Evolutionary conservation across 35 echinoderm and acorn worm species (phyloP), one percentile per base, ranked within the genome.

Genomic region (Heliocidaris tuberculata): DNA sequence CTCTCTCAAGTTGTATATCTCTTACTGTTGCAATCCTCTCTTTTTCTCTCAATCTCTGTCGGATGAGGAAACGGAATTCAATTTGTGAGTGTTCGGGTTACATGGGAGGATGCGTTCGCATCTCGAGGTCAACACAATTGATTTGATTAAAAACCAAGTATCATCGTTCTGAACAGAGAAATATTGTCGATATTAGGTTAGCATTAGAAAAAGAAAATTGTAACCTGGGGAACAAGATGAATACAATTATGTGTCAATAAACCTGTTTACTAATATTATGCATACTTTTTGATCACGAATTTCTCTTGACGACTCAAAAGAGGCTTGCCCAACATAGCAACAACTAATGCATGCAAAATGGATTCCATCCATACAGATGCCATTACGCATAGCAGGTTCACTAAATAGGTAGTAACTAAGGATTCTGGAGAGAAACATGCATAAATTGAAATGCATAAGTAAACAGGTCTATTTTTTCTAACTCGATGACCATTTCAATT

Each of bases 141-240:
- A 78, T 78, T 78, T 78, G 65, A 78, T 78, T 78, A 78, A 78
- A 78, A 78, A n/a, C 65, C 19, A 78, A 78, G 19, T 78, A 78
- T 78, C 65, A 78, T 78, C 65, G 19, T 78, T 19, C 65, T 78
- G 65, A 78, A 78, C 27, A 3, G 21, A 19, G 17, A 17, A 78
- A 78, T 27, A 78, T 24, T 71, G 17, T 78, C 65, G 27, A 78
- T 78, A 78, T 78, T 78, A 78, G 19, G 27, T 78, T 78, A 78
- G 35, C 65, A 78, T 78, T 27, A 78, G 27, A 78, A 78, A 78
- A 19, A 19, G 59, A 70, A 27, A 78, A 78, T 78, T 24, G 21
- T 78, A 78, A 78, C 65, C 65, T 78, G 27, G 65, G 65, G 21
- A 78, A 78, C 65, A 24, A 78, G 27, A n/a, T n/a, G 65, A 78